Conservation (phyloP, 2,888 invertebrate species). For the Aphidoletes aphidimyza region DNA sequence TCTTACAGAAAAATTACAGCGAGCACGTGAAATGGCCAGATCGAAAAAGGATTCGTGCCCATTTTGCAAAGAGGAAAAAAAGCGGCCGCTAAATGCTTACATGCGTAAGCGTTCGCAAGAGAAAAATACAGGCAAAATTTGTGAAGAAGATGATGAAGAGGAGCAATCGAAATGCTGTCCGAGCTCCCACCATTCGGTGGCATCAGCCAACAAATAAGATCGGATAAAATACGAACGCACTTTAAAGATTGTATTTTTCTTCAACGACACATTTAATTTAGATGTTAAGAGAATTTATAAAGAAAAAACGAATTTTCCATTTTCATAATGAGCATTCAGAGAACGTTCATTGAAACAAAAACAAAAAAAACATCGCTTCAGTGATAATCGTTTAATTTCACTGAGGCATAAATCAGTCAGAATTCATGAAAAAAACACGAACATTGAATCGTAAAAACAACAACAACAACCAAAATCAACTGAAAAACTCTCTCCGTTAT, state of each 20-base stretch:
- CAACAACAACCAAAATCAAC: neutral
- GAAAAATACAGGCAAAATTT: conserved; percentile 68
- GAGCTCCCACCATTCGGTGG: conserved; percentile 57
- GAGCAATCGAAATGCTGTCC: conserved; percentile 58
- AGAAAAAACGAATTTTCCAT: conserved; percentile 9
- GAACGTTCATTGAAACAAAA: too few relatives aligned
- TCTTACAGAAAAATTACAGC: conserved; percentile 63
- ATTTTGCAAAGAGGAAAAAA: conserved; percentile 69
- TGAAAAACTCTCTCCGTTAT: neutral
- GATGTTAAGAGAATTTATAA: neutral
- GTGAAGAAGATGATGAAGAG: conserved; percentile 67
- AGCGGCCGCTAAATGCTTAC: conserved; percentile 68
- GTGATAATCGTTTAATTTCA: too few relatives aligned
- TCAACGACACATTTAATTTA: too few relatives aligned
- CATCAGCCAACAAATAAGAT: conserved; percentile 55
- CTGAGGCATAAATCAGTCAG: too few relatives aligned
- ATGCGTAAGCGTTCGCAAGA: conserved; percentile 68
- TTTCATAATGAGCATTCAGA: too few relatives aligned
- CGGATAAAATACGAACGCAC: neutral
- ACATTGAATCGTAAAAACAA: too few relatives aligned
- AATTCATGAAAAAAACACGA: too few relatives aligned
- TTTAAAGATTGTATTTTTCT: neutral
- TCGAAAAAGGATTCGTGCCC: conserved; percentile 67
- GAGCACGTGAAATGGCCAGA: conserved; percentile 62
- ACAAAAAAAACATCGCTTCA: too few relatives aligned